Evolutionary conservation across 2,888 invertebrate species (phyloP), one percentile per base, ranked within the genome.

Genomic region (Andrena hattorfiana): DNA sequence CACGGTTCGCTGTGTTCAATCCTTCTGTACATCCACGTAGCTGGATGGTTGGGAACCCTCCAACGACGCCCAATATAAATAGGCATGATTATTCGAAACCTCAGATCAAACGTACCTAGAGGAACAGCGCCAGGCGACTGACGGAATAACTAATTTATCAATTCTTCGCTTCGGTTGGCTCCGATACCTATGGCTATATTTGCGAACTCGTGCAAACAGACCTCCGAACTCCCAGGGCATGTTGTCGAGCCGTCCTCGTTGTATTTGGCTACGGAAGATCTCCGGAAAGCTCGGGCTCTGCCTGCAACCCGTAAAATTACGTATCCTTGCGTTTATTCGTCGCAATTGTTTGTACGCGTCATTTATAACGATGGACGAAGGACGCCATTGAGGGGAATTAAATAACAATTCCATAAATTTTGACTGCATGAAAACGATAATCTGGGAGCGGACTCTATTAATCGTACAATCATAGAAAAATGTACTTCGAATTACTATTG

Each of bases 111-210:
- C 88, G 86, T 82, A 85, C 78, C 73, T 86, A 77, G 63, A 77
- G 86, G 64, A 89, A 87, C 89, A 82, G 83, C 82, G 78, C 77
- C 69, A 82, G 89, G 82, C 90, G 90, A 92, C 93, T 93, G 90
- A 94, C 92, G 91, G 94, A 94, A 94, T 94, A 94, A 93, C 93
- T 94, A 94, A 94, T 94, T 94, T 94, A 93, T 93, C 93, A 93
- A 93, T 94, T 94, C 93, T 93, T 94, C 93, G 94, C 90, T 93
- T 93, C 92, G 92, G 91, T 93, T 92, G 91, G 87, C 92, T 91
- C 90, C 93, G 93, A 93, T 93, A 91, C 88, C 91, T 87, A 81
- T 89, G 89, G 79, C 88, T 89, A 90, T 93, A 92, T 93, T 93
- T 93, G 91, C 92, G 87, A 90, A 91, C 91, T 91, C 90, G 90